Evolutionary conservation across 2,888 invertebrate species (phyloP), one percentile per base, ranked within the genome.

Genomic region (Tinea pellionella): DNA sequence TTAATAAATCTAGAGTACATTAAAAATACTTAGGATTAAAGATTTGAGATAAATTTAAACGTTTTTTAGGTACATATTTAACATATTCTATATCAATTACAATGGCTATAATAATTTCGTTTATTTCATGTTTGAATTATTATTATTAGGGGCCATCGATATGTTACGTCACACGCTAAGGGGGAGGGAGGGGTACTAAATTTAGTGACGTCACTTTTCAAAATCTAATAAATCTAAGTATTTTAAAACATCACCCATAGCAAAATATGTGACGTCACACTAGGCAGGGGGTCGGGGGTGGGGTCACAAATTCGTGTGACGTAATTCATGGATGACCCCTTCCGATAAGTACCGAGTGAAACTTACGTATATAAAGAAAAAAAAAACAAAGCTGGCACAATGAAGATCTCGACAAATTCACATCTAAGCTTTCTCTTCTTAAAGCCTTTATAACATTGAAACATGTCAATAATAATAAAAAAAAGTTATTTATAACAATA

Each of bases 371-470:
- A 47, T n/a, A n/a, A n/a, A n/a, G n/a, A n/a, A 9, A 6, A 16
- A 47, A 7, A 9, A 16, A 2, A 41, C 12, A 13, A 77, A 79
- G 84, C 82, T 87, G 87, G 87, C 87, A 87, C 87, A 80, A 83
- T 79, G 85, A 86, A 85, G 85, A 81, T 81, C 82, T 84, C 81
- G 76, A 80, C 74, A 57, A 30, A 57, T 57, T 24, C 32, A 57
- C 32, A 57, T 8, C 32, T 15, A 30, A 47, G 47, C 47, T 16
- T 16, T 6, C 24, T 24, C 6, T 24, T 24, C n/a, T n/a, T n/a
- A n/a, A n/a, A n/a, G n/a, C n/a, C n/a, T n/a, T n/a, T n/a, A n/a
- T n/a, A n/a, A n/a, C n/a, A 30, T 30, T 30, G 9, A 4, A 30
- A 30, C 9, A 30, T 30, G 30, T 30, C 30, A 30, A 30, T 30